Percentiles rank a stretch among this genome's conserved stretches.
These are phyloP conservation scores for Bedellia somnulentella DNA, from an alignment of 2,888 invertebrate genomes.

Conservation along the genomic window DNA sequence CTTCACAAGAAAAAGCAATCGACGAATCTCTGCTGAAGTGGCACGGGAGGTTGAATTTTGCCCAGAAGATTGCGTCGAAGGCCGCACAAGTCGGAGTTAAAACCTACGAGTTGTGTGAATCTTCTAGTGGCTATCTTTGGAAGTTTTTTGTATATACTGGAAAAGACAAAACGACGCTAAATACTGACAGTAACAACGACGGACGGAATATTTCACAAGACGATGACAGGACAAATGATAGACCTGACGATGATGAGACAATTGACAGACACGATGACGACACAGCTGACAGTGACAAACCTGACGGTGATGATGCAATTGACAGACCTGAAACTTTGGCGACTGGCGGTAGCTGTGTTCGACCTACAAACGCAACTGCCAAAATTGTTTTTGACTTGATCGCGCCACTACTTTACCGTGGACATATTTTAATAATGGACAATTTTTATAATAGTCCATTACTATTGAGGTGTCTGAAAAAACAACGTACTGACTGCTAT, in stretches of 20 bases:
- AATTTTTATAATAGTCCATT: slow-evolving; percentile 15
- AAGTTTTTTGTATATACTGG: slow-evolving; percentile 12
- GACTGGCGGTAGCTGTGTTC: slow-evolving; percentile 1
- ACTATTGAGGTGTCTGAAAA: slow-evolving; percentile 12
- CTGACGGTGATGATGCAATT: not conserved
- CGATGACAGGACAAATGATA: slow-evolving; percentile 1
- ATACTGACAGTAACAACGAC: not conserved
- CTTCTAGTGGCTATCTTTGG: slow-evolving; percentile 15
- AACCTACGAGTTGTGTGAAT: slow-evolving; percentile 14
- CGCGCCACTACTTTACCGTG: slow-evolving; percentile 10
- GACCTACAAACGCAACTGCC: slow-evolving; percentile 11
- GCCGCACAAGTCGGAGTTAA: slow-evolving; percentile 13
- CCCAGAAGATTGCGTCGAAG: slow-evolving; percentile 13
- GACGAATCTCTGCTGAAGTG: slow-evolving; percentile 16
- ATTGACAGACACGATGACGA: slow-evolving; percentile 3
- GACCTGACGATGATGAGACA: slow-evolving; percentile 4
- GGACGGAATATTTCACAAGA: not conserved
- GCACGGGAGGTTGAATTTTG: slow-evolving; percentile 13
- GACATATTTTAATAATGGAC: slow-evolving; percentile 15
- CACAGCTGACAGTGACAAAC: not conserved
- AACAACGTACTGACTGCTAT: slow-evolving; percentile 10
- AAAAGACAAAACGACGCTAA: slow-evolving; percentile 1
- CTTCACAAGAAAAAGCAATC: slow-evolving; percentile 14
- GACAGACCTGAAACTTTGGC: not conserved
- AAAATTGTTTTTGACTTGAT: slow-evolving; percentile 11